phyloP scores from a whole-genome alignment of 2,888 invertebrate species.

The Watsonalla cultraria region DNA sequence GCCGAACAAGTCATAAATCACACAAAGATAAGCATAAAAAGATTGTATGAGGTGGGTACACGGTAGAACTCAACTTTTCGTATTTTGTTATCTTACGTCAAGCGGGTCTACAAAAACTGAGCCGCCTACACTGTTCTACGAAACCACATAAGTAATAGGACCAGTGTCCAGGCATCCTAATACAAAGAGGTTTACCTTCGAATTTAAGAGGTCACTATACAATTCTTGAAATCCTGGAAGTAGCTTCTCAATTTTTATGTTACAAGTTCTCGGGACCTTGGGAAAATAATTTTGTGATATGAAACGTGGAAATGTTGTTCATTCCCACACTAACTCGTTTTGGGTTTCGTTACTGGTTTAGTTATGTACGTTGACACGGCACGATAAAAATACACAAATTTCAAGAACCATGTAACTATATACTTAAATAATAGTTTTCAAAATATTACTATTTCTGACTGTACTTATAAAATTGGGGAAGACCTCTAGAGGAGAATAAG shows the following conservation, averaged over 20 bases:
- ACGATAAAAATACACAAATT: background rate
- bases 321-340: background rate
- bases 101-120: constrained; percentile 58
- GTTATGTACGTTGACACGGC: background rate
- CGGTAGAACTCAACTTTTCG: constrained; percentile 76
- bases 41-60: constrained; percentile 76
- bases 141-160: constrained; percentile 25
- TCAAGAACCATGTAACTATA: background rate
- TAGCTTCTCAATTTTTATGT: background rate
- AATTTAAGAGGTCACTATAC: background rate
- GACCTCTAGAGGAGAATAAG: too few species aligned
- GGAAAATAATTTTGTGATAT: background rate
- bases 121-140: constrained; percentile 60
- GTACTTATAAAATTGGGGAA: too few species aligned
- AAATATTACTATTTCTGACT: too few species aligned
- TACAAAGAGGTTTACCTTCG: constrained; percentile 2
- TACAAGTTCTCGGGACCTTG: background rate
- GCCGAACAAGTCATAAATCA: constrained; percentile 76
- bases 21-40: constrained; percentile 78
- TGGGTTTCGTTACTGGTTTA: background rate
- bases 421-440: too few species aligned
- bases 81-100: constrained; percentile 72
- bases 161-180: constrained; percentile 8
- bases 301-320: background rate
- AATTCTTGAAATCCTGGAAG: background rate